A percentile compares a stretch with the other conserved stretches of the same genome.
These are phyloP conservation scores for Acromyrmex charruanus DNA, from an alignment of 1,140 invertebrate species.

Conservation along the genomic window DNA sequence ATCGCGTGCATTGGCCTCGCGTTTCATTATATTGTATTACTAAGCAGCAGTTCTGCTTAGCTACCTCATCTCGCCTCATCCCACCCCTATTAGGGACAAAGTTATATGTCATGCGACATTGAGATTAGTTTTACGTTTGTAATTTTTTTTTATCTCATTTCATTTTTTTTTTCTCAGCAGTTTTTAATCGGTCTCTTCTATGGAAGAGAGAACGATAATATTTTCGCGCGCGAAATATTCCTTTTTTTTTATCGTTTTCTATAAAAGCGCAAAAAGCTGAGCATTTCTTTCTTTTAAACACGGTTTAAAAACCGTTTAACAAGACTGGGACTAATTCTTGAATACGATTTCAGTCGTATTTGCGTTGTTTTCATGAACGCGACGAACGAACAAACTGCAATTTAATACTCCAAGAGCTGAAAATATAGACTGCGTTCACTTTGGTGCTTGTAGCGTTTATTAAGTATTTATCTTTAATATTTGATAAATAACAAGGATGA, in stretches of 20 bases:
- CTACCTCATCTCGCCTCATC: conserved; percentile 31
- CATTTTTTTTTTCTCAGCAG: conserved; percentile 7
- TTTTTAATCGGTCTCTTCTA: background rate
- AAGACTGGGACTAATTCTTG: conserved; percentile 32
- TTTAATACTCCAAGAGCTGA: conserved; percentile 4
- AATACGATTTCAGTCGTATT: background rate
- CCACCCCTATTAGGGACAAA: conserved; percentile 7
- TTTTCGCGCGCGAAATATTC: background rate
- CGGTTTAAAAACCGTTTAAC: conserved; percentile 14
- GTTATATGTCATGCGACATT: background rate
- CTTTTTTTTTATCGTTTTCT: background rate
- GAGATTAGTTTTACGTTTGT: conserved; percentile 4
- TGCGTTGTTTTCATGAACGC: background rate
- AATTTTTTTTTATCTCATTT: conserved; percentile 8
- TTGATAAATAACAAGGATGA: too few relatives aligned
- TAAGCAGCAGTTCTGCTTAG: conserved; percentile 26
- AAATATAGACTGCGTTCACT: background rate
- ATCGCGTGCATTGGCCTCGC: conserved; percentile 22
- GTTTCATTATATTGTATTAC: conserved; percentile 20
- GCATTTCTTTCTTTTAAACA: background rate
- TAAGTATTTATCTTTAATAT: too few relatives aligned
- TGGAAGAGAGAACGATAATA: background rate
- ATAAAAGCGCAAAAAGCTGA: background rate
- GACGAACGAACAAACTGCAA: conserved; percentile 19
- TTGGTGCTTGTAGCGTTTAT: too few relatives aligned